These are phyloP conservation scores for Coregonus sp. DNA, from an alignment of 2,797 vertebrate species.

Conservation along the genomic window DNA sequence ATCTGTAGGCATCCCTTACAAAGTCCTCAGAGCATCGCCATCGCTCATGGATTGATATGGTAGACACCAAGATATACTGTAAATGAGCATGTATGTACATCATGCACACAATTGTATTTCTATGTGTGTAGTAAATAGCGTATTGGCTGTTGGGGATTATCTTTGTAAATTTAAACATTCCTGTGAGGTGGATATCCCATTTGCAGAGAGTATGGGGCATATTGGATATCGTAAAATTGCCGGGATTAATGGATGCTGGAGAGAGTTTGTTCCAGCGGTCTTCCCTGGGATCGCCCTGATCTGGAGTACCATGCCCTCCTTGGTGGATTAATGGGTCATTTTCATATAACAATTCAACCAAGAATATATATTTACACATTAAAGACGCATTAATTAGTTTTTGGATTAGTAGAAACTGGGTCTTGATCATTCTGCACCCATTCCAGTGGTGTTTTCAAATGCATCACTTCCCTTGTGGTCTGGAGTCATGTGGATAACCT, in stretches of 20 bases:
- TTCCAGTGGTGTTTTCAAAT: slow-evolving; percentile 53
- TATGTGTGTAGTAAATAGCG: slow-evolving; percentile 50
- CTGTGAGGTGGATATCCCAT: slow-evolving; percentile 73
- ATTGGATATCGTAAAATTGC: slow-evolving; percentile 78
- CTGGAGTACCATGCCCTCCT: slow-evolving; percentile 71
- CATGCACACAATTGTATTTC: slow-evolving; percentile 32
- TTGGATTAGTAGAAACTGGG: slow-evolving; percentile 76
- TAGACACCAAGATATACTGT: slow-evolving; percentile 45
- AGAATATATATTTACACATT: slow-evolving; percentile 64
- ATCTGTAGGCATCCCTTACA: slow-evolving; percentile 47
- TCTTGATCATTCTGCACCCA: slow-evolving; percentile 50
- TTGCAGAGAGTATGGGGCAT: slow-evolving; percentile 73
- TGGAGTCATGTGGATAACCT: slow-evolving; percentile 77
- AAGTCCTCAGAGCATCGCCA: slow-evolving; percentile 43
- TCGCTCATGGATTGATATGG: slow-evolving; percentile 52
- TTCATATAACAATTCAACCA: slow-evolving; percentile 57
- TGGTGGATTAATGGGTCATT: slow-evolving; percentile 76
- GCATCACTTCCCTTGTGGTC: slow-evolving; percentile 38
- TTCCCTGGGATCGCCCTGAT: slow-evolving; percentile 77
- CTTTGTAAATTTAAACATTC: slow-evolving; percentile 60
- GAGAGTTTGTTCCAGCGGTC: slow-evolving; percentile 70
- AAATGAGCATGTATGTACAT: slow-evolving; percentile 42
- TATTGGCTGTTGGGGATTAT: slow-evolving; percentile 63
- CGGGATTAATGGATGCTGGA: slow-evolving; percentile 76
- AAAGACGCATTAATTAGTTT: slow-evolving; percentile 62